Conservation (phyloP, 1,140 invertebrate species). For the Aphis craccivora region DNA sequence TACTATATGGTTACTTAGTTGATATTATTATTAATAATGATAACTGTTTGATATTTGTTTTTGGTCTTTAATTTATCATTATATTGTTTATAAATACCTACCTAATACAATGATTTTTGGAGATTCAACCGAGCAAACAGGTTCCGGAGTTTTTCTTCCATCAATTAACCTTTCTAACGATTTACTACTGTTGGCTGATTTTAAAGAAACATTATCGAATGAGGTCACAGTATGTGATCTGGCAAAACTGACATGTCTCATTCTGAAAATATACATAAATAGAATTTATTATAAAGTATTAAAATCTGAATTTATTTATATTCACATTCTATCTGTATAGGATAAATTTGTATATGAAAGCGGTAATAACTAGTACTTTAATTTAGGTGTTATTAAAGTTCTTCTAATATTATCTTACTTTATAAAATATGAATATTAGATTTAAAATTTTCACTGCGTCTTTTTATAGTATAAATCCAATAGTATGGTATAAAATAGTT, state of each 20-base stretch:
- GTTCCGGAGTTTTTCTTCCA: slow-evolving; percentile 67
- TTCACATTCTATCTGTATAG: not conserved
- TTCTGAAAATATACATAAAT: slow-evolving; percentile 66
- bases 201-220: slow-evolving; percentile 73
- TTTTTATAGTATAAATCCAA: not conserved
- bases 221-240: slow-evolving; percentile 82
- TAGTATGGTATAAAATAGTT: not conserved
- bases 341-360: not conserved
- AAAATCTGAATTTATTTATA: not conserved
- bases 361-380: not conserved
- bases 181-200: slow-evolving; percentile 66
- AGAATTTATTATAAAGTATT: not conserved
- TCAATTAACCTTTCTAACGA: slow-evolving; percentile 78
- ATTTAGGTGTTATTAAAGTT: not conserved
- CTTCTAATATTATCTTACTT: not conserved
- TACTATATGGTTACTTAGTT: not conserved
- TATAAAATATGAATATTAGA: not conserved
- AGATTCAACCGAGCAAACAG: slow-evolving; percentile 58
- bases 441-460: too few relatives aligned
- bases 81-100: slow-evolving; percentile 61
- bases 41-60: not conserved
- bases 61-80: not conserved
- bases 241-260: slow-evolving; percentile 91
- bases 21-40: not conserved
- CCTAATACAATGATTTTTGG: slow-evolving; percentile 63